Percentiles rank a stretch among this genome's conserved stretches.
These are phyloP conservation scores for Dasypolia templi DNA, from an alignment of 2,888 invertebrate genomes.

Conservation along the genomic window DNA sequence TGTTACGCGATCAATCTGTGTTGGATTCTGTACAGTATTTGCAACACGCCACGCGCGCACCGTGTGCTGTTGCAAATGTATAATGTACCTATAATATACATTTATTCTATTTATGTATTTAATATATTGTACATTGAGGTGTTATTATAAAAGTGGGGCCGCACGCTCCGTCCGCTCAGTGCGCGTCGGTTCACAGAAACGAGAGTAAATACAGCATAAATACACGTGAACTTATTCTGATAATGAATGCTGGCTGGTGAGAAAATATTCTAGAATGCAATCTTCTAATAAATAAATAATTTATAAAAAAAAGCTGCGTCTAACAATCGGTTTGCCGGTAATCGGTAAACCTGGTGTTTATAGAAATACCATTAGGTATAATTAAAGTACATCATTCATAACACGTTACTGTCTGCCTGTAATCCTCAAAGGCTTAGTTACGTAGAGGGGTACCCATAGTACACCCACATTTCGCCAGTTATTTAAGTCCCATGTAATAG, in stretches of 20 bases:
- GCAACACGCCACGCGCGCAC: constrained; percentile 22
- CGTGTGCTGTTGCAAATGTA: constrained; percentile 23
- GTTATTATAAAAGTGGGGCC: constrained; percentile 61
- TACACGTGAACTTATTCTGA: constrained; percentile 39
- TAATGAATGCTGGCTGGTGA: not conserved
- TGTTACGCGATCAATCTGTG: constrained; percentile 24
- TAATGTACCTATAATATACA: not conserved
- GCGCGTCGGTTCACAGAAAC: constrained; percentile 63
- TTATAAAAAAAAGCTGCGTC: not conserved
- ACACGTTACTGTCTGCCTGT: not conserved
- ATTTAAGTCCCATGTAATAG: not conserved
- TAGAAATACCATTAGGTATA: not conserved
- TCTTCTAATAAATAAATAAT: too few species aligned
- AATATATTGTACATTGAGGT: constrained; percentile 41
- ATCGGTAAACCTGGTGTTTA: not conserved
- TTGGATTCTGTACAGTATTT: constrained; percentile 28
- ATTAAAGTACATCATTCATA: not conserved
- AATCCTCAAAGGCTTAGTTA: not conserved
- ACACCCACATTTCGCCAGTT: not conserved
- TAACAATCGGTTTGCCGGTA: not conserved
- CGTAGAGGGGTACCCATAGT: not conserved
- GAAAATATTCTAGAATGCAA: not conserved
- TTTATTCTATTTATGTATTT: constrained; percentile 34
- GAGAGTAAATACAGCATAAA: constrained; percentile 45
- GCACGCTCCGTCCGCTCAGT: constrained; percentile 63